These are phyloP conservation scores for Campoletis raptor DNA, from an alignment of 2,888 invertebrate genomes.

Conservation along the genomic window DNA sequence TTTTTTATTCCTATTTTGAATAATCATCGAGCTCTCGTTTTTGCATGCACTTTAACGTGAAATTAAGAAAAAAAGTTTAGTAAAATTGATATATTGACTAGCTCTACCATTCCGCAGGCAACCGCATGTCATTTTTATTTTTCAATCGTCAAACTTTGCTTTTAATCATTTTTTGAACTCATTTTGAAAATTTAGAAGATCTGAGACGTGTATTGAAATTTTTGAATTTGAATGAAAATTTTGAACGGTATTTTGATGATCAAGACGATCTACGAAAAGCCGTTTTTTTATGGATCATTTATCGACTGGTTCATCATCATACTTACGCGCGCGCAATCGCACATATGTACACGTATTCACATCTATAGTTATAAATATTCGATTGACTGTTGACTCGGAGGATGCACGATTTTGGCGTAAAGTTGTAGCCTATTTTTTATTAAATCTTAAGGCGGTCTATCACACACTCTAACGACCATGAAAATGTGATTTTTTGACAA, in stretches of 20 bases:
- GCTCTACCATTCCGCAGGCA: slow-evolving; percentile 74
- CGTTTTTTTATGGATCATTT: not conserved
- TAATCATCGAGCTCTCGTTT: not conserved
- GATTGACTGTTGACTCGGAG: slow-evolving; percentile 79
- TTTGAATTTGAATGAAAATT: not conserved
- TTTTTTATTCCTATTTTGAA: not conserved
- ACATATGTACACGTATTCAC: slow-evolving; percentile 59
- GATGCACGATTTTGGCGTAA: slow-evolving; percentile 72
- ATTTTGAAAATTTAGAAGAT: not conserved
- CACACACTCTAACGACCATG: not conserved
- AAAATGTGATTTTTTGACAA: not conserved
- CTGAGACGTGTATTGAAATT: not conserved
- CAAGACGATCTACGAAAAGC: not conserved
- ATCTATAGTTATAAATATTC: slow-evolving; percentile 76
- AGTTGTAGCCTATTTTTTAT: slow-evolving; percentile 49
- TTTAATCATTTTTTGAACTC: not conserved
- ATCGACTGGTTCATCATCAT: not conserved
- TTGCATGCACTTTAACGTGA: not conserved
- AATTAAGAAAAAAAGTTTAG: slow-evolving; percentile 14
- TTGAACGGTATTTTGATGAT: not conserved
- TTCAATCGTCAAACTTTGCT: not conserved
- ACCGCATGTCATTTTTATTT: slow-evolving; percentile 13
- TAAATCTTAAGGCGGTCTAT: not conserved
- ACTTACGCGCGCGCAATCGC: not conserved
- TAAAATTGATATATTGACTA: slow-evolving; percentile 79